phyloP scores from a whole-genome alignment of 2,797 vertebrate genomes.

The Sternotherus odoratus region DNA sequence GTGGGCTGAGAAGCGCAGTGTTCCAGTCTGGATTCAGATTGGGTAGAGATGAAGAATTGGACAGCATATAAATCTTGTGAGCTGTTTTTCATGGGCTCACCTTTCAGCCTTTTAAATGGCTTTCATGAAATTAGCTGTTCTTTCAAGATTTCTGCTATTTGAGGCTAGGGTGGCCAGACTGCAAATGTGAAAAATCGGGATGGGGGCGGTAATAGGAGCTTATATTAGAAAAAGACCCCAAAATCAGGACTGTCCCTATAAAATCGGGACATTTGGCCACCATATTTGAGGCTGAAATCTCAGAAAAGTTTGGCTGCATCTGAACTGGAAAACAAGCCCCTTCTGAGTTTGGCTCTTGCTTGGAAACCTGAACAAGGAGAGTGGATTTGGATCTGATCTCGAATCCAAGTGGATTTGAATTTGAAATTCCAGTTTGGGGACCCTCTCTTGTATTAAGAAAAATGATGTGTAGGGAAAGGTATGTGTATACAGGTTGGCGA shows the following conservation, averaged over 20 bases:
- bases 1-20: neutral
- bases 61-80: neutral
- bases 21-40: neutral
- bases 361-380: neutral
- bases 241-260: no score
- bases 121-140: neutral
- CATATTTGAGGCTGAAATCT: neutral
- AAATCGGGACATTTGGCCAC: no score
- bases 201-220: no score
- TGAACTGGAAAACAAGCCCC: neutral
- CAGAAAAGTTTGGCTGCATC: neutral
- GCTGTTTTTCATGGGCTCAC: neutral
- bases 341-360: slow-evolving; percentile 20
- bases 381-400: slow-evolving; percentile 5
- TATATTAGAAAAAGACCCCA: no score
- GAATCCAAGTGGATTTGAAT: neutral
- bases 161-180: neutral
- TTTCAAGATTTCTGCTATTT: neutral
- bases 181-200: no score
- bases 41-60: neutral
- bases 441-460: slow-evolving; percentile 4
- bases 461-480: neutral
- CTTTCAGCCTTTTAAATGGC: slow-evolving; percentile 27
- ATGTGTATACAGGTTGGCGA: neutral
- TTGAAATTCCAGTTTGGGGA: slow-evolving; percentile 23